Percentiles rank a stretch among this genome's conserved stretches.
phyloP scores from a whole-genome alignment of 2,797 vertebrate species.

The Protonibea diacanthus region DNA sequence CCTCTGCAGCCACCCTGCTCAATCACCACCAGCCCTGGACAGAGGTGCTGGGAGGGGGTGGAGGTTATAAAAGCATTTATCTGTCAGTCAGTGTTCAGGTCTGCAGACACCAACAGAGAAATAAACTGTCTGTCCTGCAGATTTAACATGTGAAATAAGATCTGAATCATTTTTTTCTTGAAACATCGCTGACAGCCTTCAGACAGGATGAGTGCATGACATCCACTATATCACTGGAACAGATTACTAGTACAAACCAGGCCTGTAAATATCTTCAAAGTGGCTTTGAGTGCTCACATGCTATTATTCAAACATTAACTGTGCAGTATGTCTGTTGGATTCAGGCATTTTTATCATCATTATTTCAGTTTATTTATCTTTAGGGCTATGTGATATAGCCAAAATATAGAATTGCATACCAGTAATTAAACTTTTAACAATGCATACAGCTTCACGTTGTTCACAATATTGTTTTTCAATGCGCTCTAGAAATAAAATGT shows the following conservation, averaged over 20 bases:
- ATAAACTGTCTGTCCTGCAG: neutral
- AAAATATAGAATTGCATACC: no score
- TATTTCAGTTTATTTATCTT: no score
- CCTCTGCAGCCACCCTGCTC: conserved; percentile 32
- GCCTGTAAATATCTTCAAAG: neutral
- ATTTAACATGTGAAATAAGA: neutral
- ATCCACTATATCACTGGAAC: neutral
- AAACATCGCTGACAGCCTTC: neutral
- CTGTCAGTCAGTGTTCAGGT: conserved; percentile 34
- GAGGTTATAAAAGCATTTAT: conserved; percentile 73
- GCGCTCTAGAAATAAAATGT: neutral
- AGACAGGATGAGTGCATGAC: neutral
- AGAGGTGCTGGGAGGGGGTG: neutral
- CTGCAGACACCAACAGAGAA: neutral
- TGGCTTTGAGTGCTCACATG: no score
- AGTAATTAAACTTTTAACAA: no score
- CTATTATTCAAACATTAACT: no score
- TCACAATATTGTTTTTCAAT: neutral
- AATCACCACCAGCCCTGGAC: conserved; percentile 15
- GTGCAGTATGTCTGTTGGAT: no score
- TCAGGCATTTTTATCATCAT: no score
- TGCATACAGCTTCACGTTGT: neutral
- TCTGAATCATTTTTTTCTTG: conserved; percentile 8
- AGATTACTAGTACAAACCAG: neutral
- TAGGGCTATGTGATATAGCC: no score